Percentiles rank a stretch among this genome's conserved stretches.
Evolutionary conservation across 1,140 invertebrate species (phyloP).

Genomic region (Apis mellifera): Amel_HAv3.1 CM009943.2:4228501-4229000

Average conservation of each 20-base stretch:
- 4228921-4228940: not conserved
- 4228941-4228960: not conserved
- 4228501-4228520: too few species aligned
- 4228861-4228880: not conserved
- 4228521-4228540: too few species aligned
- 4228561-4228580: constrained; percentile 1
- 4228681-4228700: constrained; percentile 69
- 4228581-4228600: not conserved
- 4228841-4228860: too few species aligned
- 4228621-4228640: constrained; percentile 38
- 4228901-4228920: too few species aligned
- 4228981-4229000: not conserved
- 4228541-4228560: not conserved
- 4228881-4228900: not conserved
- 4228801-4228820: not conserved
- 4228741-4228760: constrained; percentile 77
- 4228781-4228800: constrained; percentile 16
- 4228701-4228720: constrained; percentile 75
- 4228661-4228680: constrained; percentile 57
- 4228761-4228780: constrained; percentile 68
- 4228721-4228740: constrained; percentile 65
- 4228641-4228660: constrained; percentile 66
- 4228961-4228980: not conserved
- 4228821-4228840: constrained; percentile 5
- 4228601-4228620: constrained; percentile 44